Evolutionary conservation across 1,140 invertebrate genomes (phyloP).

Genomic region (Drosophila novamexicana): DNA sequence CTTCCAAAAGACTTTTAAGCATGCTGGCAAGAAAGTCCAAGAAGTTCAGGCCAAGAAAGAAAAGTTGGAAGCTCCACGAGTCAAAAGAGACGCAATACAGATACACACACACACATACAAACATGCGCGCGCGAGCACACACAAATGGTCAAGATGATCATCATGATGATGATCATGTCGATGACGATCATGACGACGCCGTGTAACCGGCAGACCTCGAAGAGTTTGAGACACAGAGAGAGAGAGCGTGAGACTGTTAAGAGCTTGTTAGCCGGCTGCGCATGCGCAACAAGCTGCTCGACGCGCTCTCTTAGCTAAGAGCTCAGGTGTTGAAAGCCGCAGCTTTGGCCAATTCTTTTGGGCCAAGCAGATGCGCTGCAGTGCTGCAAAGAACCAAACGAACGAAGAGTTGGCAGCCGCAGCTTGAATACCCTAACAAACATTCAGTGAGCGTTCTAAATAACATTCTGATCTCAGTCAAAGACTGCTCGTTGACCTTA

Average conservation of each 20-base stretch:
- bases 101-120: background rate
- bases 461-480: too few species aligned
- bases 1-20: slow-evolving; percentile 83
- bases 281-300: slow-evolving; percentile 35
- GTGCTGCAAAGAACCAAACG: slow-evolving; percentile 12
- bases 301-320: slow-evolving; percentile 43
- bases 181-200: slow-evolving; percentile 14
- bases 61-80: slow-evolving; percentile 61
- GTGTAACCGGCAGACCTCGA: slow-evolving; percentile 40
- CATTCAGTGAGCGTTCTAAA: background rate
- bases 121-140: slow-evolving; percentile 2
- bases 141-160: slow-evolving; percentile 67
- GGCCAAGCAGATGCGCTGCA: slow-evolving; percentile 36
- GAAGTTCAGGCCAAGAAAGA: slow-evolving; percentile 71
- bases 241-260: slow-evolving; percentile 26
- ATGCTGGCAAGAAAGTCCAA: slow-evolving; percentile 80
- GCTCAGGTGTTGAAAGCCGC: background rate
- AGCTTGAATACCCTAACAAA: background rate
- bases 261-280: slow-evolving; percentile 47
- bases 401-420: background rate
- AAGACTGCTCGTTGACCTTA: too few species aligned
- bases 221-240: slow-evolving; percentile 27
- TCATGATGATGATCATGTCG: slow-evolving; percentile 5
- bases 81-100: slow-evolving; percentile 19
- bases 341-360: background rate